phyloP scores from a whole-genome alignment of 1,140 invertebrate species.

The Drosophila orena region DNA sequence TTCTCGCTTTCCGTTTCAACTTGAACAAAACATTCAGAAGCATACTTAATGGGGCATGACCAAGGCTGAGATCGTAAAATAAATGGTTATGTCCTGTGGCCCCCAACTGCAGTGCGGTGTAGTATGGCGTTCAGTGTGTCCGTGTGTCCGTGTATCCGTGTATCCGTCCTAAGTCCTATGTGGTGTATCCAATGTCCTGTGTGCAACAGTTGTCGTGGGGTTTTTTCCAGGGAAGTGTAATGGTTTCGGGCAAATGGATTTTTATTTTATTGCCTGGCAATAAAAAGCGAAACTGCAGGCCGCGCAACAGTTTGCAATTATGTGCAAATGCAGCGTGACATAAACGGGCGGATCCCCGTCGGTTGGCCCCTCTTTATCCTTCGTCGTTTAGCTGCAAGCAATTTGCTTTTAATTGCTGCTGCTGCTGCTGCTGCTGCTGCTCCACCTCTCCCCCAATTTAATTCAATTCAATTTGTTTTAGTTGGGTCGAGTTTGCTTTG shows the following conservation, averaged over 20 bases:
- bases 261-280: conserved; percentile 60
- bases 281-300: conserved; percentile 64
- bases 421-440: conserved; percentile 37
- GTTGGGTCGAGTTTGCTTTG: conserved; percentile 32
- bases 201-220: conserved; percentile 66
- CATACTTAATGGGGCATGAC: conserved; percentile 70
- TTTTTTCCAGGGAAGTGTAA: conserved; percentile 9
- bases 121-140: conserved; percentile 2
- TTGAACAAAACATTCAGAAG: conserved; percentile 58
- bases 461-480: conserved; percentile 56
- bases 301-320: conserved; percentile 81
- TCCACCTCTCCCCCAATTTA: conserved; percentile 36
- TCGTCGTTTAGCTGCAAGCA: conserved; percentile 21
- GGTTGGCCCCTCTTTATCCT: background rate
- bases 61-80: conserved; percentile 67
- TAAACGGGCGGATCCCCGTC: conserved; percentile 22
- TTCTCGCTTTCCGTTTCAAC: conserved; percentile 33
- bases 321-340: conserved; percentile 65
- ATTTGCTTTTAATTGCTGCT: conserved; percentile 61
- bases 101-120: conserved; percentile 36
- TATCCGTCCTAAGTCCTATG: conserved; percentile 10
- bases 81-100: conserved; percentile 54
- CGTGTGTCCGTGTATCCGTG: background rate
- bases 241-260: conserved; percentile 51
- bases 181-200: conserved; percentile 14